Base-by-base conservation (phyloP, 1,140 invertebrate genomes). In the Drosophila kanapiae region DNA sequence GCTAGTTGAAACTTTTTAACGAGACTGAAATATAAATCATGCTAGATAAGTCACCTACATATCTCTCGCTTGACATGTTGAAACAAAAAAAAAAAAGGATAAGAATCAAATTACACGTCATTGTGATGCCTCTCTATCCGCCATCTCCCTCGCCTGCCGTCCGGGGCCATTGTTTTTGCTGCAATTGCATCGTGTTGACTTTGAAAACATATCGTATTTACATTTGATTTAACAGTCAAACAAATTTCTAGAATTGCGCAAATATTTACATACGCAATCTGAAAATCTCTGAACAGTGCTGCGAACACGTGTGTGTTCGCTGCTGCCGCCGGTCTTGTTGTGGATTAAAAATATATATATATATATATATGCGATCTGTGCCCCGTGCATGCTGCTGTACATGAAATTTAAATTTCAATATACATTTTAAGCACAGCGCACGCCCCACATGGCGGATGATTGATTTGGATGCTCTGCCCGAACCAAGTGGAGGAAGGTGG, bases 391-490 rank as follows among this genome's bases (percentile, higher is more conserved):
- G 51, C 51, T 56, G 51, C 51, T 56, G 53, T 56, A 77, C 40
- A 63, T 75, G 45, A 62, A 75, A 82, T 75, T 78, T 67, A 75
- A 62, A 82, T 75, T 78, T 65, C 53, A 56, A 56, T 56, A 56
- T 56, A 56, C 8, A 56, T 38, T 56, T 56, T 38, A 56, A 72
- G 62, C 71, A 70, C 45, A 63, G 57, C 43, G 37, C 63, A 59
- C 53, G 63, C 37, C 58, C 78, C 69, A 65, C 78, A 80, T 84
- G 82, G 60, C 74, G 82, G 74, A 82, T 85, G 82, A 82, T 85
- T 85, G 82, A 85, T 85, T 78, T 40, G 51, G 58, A 60, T 53
- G 67, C 65, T 47, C 16, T 18, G 33, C 11, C 11, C 18, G 31
- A 47, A 47, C 48, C 42, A 51, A 54, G 51, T 5, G 31, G 51